Conservation (phyloP, 2,113 vertebrate species). For the Etia nguti region DNA sequence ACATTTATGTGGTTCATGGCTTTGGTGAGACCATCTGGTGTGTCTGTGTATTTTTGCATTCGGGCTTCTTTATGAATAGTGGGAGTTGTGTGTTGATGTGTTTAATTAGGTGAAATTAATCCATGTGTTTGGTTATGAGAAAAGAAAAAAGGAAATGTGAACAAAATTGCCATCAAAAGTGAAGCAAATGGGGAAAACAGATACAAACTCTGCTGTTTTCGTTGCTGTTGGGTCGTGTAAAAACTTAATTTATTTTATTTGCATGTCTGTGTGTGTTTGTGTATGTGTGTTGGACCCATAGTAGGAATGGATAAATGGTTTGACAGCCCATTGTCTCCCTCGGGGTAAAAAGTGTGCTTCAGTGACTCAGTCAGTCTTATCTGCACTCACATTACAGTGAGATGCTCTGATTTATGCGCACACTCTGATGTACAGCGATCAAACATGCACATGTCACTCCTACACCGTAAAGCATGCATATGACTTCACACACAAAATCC, state of each 20-base stretch:
- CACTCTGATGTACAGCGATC: background rate
- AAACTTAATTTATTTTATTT: background rate
- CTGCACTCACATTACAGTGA: background rate
- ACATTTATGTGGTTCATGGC: background rate
- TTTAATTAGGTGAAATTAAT: slow-evolving; percentile 6
- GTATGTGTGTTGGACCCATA: background rate
- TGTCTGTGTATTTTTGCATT: background rate
- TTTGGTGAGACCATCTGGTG: background rate
- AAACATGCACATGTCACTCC: background rate
- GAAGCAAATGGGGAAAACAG: background rate
- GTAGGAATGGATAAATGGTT: background rate
- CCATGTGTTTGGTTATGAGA: background rate
- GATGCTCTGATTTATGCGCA: slow-evolving; percentile 1
- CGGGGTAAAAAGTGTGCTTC: slow-evolving; percentile 16
- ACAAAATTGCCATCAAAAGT: background rate
- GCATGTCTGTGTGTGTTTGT: background rate
- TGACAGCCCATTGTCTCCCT: slow-evolving; percentile 52
- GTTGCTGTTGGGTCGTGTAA: background rate
- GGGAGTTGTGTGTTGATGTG: background rate
- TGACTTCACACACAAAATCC: background rate
- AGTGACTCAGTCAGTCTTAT: slow-evolving; percentile 6
- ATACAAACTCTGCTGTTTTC: background rate
- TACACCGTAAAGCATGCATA: background rate
- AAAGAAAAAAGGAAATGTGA: background rate
- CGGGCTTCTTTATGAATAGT: background rate